phyloP scores from a whole-genome alignment of 2,113 vertebrate genomes.

The Diphyllodes magnificus region DNA sequence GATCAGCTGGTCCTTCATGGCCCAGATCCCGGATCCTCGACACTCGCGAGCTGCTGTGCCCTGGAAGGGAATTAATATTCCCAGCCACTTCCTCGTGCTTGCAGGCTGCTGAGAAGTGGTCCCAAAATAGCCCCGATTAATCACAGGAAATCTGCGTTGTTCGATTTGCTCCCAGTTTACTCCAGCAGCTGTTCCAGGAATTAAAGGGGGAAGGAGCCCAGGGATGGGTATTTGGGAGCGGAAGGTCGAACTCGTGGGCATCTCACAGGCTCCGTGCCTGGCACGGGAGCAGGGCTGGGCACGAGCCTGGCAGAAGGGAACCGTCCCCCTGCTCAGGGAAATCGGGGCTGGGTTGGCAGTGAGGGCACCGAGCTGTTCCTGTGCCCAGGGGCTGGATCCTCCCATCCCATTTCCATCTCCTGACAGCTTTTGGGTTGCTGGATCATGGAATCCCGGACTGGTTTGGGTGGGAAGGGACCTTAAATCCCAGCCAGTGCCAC shows the following conservation, averaged over 20 bases:
- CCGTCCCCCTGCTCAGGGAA: no score
- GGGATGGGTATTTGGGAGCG: background rate
- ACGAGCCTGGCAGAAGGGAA: background rate
- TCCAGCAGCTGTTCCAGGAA: background rate
- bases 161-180: background rate
- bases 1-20: background rate
- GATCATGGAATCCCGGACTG: fast-evolving
- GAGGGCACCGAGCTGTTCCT: background rate
- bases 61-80: background rate
- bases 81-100: background rate
- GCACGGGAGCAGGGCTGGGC: background rate
- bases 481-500: fast-evolving
- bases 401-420: fast-evolving
- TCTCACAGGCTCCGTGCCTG: background rate
- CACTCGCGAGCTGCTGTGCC: background rate
- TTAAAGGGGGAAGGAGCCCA: background rate
- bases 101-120: background rate
- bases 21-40: background rate
- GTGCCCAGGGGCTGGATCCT: background rate
- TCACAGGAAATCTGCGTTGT: background rate
- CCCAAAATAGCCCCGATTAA: constrained; percentile 5
- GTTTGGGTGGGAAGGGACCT: background rate
- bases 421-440: background rate
- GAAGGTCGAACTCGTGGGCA: background rate
- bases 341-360: fast-evolving